phyloP scores from a whole-genome alignment of 1,140 invertebrate genomes.

The Drosophila pruinosa region DNA sequence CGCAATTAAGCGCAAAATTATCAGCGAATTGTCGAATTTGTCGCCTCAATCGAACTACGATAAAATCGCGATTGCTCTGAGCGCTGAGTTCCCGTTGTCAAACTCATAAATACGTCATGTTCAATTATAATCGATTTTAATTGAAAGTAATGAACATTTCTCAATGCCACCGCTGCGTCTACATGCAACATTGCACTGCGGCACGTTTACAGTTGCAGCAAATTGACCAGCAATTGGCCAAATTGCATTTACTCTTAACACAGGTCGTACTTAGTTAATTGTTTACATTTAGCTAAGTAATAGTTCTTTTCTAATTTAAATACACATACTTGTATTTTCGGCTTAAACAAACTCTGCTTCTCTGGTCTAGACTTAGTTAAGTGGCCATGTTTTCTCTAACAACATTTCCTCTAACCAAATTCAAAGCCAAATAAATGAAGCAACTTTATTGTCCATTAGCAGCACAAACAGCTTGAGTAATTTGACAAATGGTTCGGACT shows the following conservation, averaged over 20 bases:
- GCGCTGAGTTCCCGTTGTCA: slow-evolving; percentile 38
- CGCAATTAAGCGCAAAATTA: slow-evolving; percentile 26
- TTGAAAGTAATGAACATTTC: slow-evolving; percentile 71
- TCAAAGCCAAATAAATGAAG: slow-evolving; percentile 9
- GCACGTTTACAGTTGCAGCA: slow-evolving; percentile 1
- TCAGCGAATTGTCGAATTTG: not conserved
- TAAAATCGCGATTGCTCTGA: not conserved
- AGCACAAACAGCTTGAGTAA: slow-evolving; percentile 18
- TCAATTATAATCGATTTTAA: slow-evolving; percentile 65
- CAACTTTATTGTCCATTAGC: slow-evolving; percentile 30
- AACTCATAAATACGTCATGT: slow-evolving; percentile 80
- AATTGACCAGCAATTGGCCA: slow-evolving; percentile 12
- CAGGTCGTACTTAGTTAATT: not conserved
- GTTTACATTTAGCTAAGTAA: no score
- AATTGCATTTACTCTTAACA: not conserved
- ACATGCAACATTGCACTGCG: not conserved
- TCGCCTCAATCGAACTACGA: not conserved
- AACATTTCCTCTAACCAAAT: not conserved
- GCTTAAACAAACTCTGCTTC: no score
- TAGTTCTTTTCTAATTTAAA: no score
- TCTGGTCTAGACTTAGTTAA: not conserved
- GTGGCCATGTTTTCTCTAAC: slow-evolving; percentile 1
- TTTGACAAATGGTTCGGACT: not conserved
- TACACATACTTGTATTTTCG: no score
- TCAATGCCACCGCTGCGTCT: slow-evolving; percentile 3